Evolutionary conservation across 37 sponge, comb jelly and placozoan species (phyloP).

Genomic region (Crambe crambe): DNA sequence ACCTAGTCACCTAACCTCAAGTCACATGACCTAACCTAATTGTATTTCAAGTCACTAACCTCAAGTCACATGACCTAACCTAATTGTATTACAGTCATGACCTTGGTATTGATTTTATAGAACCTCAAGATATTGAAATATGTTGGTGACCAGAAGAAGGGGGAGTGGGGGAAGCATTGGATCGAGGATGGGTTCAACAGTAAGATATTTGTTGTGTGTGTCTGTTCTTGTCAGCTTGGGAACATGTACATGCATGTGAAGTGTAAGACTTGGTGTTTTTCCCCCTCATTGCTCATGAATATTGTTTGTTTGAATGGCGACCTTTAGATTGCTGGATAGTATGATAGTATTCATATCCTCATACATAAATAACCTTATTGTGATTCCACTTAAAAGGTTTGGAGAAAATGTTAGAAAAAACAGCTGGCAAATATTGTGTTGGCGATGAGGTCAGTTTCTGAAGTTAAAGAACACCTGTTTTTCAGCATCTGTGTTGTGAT

Average conservation of each 20-base stretch:
- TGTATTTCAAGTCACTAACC: background rate
- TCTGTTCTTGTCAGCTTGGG: too few species aligned
- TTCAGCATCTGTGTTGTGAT: too few species aligned
- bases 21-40: background rate
- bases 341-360: too few species aligned
- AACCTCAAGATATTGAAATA: slow-evolving; percentile 88
- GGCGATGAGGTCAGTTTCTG: slow-evolving; percentile 85
- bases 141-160: slow-evolving; percentile 90
- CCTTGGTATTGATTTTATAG: slow-evolving; percentile 49
- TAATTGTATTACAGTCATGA: too few species aligned
- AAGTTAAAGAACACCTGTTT: too few species aligned
- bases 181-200: slow-evolving; percentile 89
- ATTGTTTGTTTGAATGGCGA: too few species aligned
- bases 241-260: background rate
- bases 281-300: background rate
- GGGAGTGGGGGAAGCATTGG: slow-evolving; percentile 95
- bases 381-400: slow-evolving; percentile 66
- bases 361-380: too few species aligned
- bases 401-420: slow-evolving; percentile 68
- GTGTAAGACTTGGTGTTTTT: background rate
- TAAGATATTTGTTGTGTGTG: slow-evolving; percentile 2
- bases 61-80: too few species aligned
- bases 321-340: too few species aligned
- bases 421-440: slow-evolving; percentile 93
- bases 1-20: too few species aligned